phyloP scores from a whole-genome alignment of 1,140 invertebrate species.

The Mactra quadrangularis region DNA sequence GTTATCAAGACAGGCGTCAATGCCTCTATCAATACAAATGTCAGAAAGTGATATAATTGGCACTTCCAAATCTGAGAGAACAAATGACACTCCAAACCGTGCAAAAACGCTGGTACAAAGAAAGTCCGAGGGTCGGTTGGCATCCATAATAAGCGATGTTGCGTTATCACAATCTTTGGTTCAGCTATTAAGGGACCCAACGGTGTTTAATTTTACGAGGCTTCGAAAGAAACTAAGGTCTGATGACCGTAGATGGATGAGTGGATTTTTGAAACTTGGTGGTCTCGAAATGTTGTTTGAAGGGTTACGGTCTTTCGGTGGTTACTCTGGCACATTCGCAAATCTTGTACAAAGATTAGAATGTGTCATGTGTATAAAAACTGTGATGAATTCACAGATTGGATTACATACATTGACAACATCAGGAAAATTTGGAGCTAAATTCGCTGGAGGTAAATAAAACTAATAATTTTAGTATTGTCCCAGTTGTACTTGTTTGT shows the following conservation, averaged over 20 bases:
- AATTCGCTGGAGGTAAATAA: constrained; percentile 56
- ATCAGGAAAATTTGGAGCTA: constrained; percentile 45
- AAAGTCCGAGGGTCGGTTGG: constrained; percentile 42
- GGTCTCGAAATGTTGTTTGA: constrained; percentile 83
- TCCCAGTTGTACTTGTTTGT: neutral
- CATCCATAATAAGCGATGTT: constrained; percentile 42
- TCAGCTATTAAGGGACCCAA: constrained; percentile 45
- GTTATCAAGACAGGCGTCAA: too few species aligned
- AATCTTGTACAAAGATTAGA: constrained; percentile 75
- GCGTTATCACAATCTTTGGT: constrained; percentile 52
- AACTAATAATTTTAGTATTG: neutral
- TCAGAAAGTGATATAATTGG: too few species aligned
- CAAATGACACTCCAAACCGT: too few species aligned
- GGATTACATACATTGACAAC: constrained; percentile 78
- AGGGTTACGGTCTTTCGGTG: constrained; percentile 76
- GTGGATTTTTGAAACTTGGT: constrained; percentile 82
- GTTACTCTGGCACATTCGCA: constrained; percentile 53
- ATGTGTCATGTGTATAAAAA: constrained; percentile 83
- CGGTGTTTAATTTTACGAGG: constrained; percentile 56
- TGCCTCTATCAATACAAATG: too few species aligned
- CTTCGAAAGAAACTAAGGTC: constrained; percentile 50
- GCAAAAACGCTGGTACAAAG: constrained; percentile 3
- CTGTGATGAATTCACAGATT: constrained; percentile 84
- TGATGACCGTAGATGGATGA: constrained; percentile 80
- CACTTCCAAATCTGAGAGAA: too few species aligned